Base-by-base conservation (phyloP, 2,888 invertebrate species). In the Sphaerophoria rueppellii region DNA sequence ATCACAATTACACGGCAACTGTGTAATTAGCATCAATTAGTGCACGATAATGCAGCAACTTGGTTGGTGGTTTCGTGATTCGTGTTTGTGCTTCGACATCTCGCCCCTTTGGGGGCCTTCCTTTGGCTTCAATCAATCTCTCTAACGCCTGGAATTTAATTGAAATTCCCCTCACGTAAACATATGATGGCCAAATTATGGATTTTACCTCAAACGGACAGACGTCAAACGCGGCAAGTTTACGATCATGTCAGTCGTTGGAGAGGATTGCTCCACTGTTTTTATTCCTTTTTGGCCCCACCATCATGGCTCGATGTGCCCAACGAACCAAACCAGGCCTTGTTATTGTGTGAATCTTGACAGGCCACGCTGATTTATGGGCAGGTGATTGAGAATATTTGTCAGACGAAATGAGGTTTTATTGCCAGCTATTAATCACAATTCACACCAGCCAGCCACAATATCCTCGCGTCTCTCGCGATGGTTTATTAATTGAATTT, bases 321-420 rank as follows among this genome's bases (percentile, higher is more conserved):
- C 40, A 46, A 48, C n/a, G 43, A 61, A 46, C 54, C 34, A 32
- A 24, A 61, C 57, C 61, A 73, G 43, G 71, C 69, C 77, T 80
- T 70, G 79, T 73, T 80, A 83, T 85, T 79, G 80, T 80, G 86
- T 87, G 88, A 85, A 80, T 86, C 88, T 86, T 88, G 89, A 86
- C 90, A 90, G 90, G 86, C 89, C 89, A 88, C 87, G 89, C 89
- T 90, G 90, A 89, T 89, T 90, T 90, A 89, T 89, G 89, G 73
- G 76, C 88, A 82, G 86, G 87, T 88, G 90, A 90, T 90, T 90
- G 89, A 83, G 82, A 85, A 88, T 89, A 89, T 90, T 90, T 90
- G 89, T 88, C 82, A 78, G 88, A 78, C 78, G 58, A 73, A 85
- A 85, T 85, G 85, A 85, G 85, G 77, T 77, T 85, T 85, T 85